phyloP scores from a whole-genome alignment of 2,113 vertebrate genomes.

The Beaufortia kweichowensis region DNA sequence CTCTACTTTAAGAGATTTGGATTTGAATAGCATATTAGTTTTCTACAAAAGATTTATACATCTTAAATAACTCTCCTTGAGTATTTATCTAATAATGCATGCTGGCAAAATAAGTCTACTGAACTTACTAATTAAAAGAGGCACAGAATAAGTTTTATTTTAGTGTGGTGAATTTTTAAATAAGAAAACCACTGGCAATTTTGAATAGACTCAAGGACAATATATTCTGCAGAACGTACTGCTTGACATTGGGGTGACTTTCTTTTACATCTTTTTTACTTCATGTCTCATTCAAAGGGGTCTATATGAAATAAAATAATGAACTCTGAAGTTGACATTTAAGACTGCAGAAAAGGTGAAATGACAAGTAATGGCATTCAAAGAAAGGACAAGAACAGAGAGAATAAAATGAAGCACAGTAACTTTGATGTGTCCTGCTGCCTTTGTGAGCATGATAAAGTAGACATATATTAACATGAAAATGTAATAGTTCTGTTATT shows the following conservation, averaged over 20 bases:
- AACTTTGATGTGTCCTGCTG: neutral
- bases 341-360: slow-evolving; percentile 16
- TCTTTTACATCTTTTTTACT: slow-evolving; percentile 7
- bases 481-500: slow-evolving; percentile 35
- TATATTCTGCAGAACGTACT: neutral
- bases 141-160: neutral
- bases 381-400: slow-evolving; percentile 25
- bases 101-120: neutral
- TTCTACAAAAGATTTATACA: neutral
- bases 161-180: neutral
- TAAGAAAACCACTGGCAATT: neutral
- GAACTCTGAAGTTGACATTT: slow-evolving; percentile 35
- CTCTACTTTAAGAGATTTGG: no score
- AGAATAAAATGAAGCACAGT: slow-evolving; percentile 12
- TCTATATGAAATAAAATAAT: slow-evolving; percentile 18
- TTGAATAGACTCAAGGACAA: slow-evolving; percentile 29
- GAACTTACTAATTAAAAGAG: no score
- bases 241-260: neutral
- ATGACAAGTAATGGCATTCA: slow-evolving; percentile 30
- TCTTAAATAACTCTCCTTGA: no score
- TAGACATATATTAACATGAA: slow-evolving; percentile 18
- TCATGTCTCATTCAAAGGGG: neutral
- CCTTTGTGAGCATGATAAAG: slow-evolving; percentile 8
- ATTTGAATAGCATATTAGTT: neutral
- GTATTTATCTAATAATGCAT: neutral